These are phyloP conservation scores for Phlogophora meticulosa DNA, from an alignment of 2,888 invertebrate species.

Conservation along the genomic window DNA sequence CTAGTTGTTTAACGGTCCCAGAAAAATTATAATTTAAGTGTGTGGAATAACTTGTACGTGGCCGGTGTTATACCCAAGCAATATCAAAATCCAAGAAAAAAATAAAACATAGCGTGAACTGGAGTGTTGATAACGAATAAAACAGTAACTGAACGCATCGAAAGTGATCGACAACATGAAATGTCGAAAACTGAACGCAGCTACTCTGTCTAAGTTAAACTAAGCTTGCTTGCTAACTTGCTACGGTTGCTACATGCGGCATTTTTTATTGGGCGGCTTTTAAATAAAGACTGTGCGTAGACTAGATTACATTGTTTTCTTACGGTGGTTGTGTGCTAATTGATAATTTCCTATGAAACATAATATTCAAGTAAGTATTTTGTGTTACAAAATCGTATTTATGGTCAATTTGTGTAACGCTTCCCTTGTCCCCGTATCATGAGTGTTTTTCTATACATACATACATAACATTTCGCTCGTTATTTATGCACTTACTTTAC, in stretches of 20 bases:
- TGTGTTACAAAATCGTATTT: conserved; percentile 13
- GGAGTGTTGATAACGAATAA: not conserved
- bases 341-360: conserved; percentile 31
- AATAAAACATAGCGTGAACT: not conserved
- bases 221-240: conserved; percentile 4
- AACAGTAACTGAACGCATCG: conserved; percentile 21
- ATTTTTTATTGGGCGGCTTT: conserved; percentile 26
- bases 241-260: conserved; percentile 16
- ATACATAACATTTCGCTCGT: conserved; percentile 5
- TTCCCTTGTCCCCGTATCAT: conserved; percentile 24
- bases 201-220: not conserved
- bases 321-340: conserved; percentile 6
- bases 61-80: too few relatives aligned
- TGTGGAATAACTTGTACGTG: too few relatives aligned
- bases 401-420: conserved; percentile 23
- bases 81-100: too few relatives aligned
- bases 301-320: conserved; percentile 21
- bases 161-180: not conserved
- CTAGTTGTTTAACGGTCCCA: too few relatives aligned
- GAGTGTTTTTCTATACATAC: conserved; percentile 33
- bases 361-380: conserved; percentile 48
- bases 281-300: conserved; percentile 4
- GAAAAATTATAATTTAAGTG: too few relatives aligned
- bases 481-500: conserved; percentile 13
- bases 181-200: conserved; percentile 31